phyloP scores from a whole-genome alignment of 2,888 invertebrate species.

The Cephus runcator region DNA sequence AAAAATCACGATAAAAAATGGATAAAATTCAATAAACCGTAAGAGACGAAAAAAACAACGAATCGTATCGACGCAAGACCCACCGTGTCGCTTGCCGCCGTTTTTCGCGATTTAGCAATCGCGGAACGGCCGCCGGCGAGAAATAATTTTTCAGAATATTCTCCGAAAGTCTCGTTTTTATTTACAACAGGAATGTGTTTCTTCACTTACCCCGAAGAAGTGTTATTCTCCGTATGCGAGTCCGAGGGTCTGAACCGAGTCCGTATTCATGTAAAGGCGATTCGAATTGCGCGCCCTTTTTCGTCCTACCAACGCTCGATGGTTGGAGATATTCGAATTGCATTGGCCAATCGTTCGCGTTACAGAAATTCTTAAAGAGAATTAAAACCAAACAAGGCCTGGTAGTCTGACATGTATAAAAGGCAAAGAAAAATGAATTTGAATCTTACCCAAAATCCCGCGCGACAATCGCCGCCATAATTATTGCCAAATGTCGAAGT shows the following conservation, averaged over 20 bases:
- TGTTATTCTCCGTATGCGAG: constrained; percentile 53
- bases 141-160: constrained; percentile 62
- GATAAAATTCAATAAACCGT: background rate
- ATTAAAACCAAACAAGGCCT: background rate
- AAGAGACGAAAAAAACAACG: background rate
- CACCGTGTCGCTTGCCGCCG: constrained; percentile 10
- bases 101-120: constrained; percentile 13
- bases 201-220: background rate
- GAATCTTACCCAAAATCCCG: background rate
- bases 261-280: background rate
- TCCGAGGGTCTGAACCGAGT: constrained; percentile 44
- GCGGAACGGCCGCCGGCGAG: constrained; percentile 35
- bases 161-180: constrained; percentile 49
- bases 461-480: background rate
- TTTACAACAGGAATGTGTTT: background rate
- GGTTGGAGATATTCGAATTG: background rate
- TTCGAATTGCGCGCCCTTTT: background rate
- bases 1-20: constrained; percentile 6
- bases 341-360: no score
- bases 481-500: background rate
- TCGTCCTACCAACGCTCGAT: background rate
- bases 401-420: background rate
- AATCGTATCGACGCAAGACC: constrained; percentile 1
- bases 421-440: background rate
- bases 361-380: background rate